Base-by-base conservation (phyloP, 37 sponge, comb jelly and placozoan genomes). In the Mnemiopsis leidyi region DNA sequence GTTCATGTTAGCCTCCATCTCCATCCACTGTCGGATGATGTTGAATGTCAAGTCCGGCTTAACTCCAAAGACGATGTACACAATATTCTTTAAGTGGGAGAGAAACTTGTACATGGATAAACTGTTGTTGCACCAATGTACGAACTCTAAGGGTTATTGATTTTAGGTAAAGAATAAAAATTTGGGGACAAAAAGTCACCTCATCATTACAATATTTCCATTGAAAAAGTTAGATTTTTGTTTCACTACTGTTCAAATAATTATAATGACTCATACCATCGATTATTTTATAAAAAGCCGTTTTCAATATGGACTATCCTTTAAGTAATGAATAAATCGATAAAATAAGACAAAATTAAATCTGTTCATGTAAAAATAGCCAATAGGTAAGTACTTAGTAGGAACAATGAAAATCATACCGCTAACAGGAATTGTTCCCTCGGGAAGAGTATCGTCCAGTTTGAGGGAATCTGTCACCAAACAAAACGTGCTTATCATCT, bases 91-190 rank as follows among this genome's bases (percentile, higher is more conserved):
- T 35, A 85, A 61, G 90, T 85, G 90, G 1, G 36, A 28, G 7
- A 40, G 90, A 29, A 85, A 85, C 90, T 85, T 85, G 90, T 85
- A 85, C 90, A 85, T 85, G 33, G 32, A 28, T 23, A 35, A 85
- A 21, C n/a, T 85, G 90, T 85, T 85, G 61, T 40, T 85, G 35
- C 90, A 85, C 90, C 90, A 85, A 29, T 85, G 23, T 0, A 40
- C 29, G 29, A 85, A 85, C 32, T 38, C 90, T 85, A 61, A 28
- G 30, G 75, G 30, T 23, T 48, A 48, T 18, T 48, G 5, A 48
- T 48, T n/a, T n/a, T n/a, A n/a, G n/a, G n/a, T n/a, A n/a, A n/a
- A n/a, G n/a, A n/a, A n/a, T n/a, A n/a, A n/a, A n/a, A n/a, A n/a
- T n/a, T n/a, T n/a, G n/a, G n/a, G n/a, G n/a, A n/a, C n/a, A n/a